Evolutionary conservation across 1,140 invertebrate species (phyloP).

Genomic region (Samia ricini): DNA sequence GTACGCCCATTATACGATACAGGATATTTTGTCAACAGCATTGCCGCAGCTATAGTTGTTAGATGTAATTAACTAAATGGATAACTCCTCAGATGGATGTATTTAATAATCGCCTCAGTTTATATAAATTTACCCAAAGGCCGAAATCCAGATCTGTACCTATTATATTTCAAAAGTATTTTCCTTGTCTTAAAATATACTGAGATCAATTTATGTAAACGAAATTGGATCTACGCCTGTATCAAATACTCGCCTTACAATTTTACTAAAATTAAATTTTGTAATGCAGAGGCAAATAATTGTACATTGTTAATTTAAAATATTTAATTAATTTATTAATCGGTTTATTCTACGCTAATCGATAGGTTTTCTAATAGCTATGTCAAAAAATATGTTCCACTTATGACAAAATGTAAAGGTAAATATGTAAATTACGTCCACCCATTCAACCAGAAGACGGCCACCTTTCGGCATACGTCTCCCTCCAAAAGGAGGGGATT

Average conservation of each 20-base stretch:
- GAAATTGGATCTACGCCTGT: not conserved
- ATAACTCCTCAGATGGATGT: not conserved
- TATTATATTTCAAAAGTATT: not conserved
- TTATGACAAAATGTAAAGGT: no score
- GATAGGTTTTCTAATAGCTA: no score
- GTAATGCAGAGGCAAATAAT: not conserved
- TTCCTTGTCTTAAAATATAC: not conserved
- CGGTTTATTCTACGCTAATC: no score
- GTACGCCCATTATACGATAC: not conserved
- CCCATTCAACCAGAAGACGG: no score
- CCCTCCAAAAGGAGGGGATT: no score
- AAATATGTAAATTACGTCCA: no score
- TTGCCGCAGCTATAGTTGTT: not conserved
- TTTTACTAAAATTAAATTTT: not conserved
- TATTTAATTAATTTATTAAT: no score
- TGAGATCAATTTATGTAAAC: not conserved
- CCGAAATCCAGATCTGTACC: not conserved
- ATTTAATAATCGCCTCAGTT: not conserved
- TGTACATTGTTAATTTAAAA: no score
- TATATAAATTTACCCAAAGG: not conserved
- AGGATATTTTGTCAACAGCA: not conserved
- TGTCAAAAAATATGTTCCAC: no score
- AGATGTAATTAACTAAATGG: not conserved
- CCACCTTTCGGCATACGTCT: no score
- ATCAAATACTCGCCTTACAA: not conserved